These are phyloP conservation scores for Callinectes sapidus DNA, from an alignment of 2,888 invertebrate species.

Conservation along the genomic window DNA sequence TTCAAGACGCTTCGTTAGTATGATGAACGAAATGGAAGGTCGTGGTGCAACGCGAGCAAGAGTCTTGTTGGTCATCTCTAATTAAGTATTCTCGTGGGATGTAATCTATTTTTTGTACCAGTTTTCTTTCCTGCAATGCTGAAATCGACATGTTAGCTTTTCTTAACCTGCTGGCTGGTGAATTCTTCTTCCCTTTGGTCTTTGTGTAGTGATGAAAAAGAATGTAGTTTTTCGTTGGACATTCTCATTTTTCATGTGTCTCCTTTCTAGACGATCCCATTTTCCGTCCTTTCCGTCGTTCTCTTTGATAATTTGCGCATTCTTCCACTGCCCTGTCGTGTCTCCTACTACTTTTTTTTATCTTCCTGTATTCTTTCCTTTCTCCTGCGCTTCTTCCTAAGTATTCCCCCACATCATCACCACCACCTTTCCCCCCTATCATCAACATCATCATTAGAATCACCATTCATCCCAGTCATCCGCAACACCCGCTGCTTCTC, in stretches of 20 bases:
- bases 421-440: not conserved
- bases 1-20: not conserved
- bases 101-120: too few relatives aligned
- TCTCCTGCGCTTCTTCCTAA: not conserved
- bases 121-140: too few relatives aligned
- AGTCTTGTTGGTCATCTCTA: not conserved
- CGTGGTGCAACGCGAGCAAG: not conserved
- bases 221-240: too few relatives aligned
- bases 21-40: not conserved
- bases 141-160: too few relatives aligned
- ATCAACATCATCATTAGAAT: not conserved
- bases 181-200: too few relatives aligned
- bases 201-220: too few relatives aligned
- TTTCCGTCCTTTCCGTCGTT: not conserved
- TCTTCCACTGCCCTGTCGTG: not conserved
- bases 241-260: not conserved
- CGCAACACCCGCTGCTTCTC: not conserved
- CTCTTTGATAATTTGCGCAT: too few relatives aligned
- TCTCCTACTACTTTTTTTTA: not conserved
- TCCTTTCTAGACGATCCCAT: not conserved
- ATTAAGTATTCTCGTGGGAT: not conserved
- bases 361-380: not conserved
- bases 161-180: too few relatives aligned
- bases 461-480: not conserved
- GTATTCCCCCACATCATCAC: not conserved